phyloP scores from a whole-genome alignment of 2,888 invertebrate genomes.

The Monochamus alternatus region DNA sequence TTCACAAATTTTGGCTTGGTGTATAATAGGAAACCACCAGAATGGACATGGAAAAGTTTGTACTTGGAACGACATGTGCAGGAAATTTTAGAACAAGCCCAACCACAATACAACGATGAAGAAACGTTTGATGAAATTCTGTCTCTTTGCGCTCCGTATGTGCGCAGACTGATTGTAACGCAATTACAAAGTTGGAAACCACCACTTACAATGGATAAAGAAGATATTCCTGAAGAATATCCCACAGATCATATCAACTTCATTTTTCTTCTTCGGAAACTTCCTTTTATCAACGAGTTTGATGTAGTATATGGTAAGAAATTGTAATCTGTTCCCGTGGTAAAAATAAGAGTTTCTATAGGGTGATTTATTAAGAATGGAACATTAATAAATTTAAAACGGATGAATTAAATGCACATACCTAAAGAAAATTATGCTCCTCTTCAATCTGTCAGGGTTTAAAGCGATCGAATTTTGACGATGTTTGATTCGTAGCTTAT shows the following conservation, averaged over 20 bases:
- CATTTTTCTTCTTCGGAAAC: slow-evolving; percentile 72
- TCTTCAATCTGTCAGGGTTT: too few species aligned
- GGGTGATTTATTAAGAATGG: too few species aligned
- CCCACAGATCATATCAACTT: slow-evolving; percentile 76
- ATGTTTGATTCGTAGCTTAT: too few species aligned
- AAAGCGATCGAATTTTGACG: too few species aligned
- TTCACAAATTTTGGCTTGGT: slow-evolving; percentile 62
- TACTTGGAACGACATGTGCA: slow-evolving; percentile 68
- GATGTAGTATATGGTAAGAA: slow-evolving; percentile 67
- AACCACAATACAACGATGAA: slow-evolving; percentile 68
- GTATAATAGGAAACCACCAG: slow-evolving; percentile 56
- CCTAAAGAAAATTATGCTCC: too few species aligned
- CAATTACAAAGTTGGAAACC: slow-evolving; percentile 74
- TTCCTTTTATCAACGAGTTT: slow-evolving; percentile 74
- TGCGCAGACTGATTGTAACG: slow-evolving; percentile 72
- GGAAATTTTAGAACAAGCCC: slow-evolving; percentile 65
- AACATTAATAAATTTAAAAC: too few species aligned
- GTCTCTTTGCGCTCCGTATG: slow-evolving; percentile 70
- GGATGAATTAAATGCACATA: too few species aligned
- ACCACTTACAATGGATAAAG: slow-evolving; percentile 68
- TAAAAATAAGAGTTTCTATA: too few species aligned
- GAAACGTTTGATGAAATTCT: slow-evolving; percentile 64
- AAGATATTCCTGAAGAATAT: slow-evolving; percentile 68
- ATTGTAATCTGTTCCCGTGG: neutral
- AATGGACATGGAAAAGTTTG: slow-evolving; percentile 68